A percentile compares a stretch with the other conserved stretches of the same genome.
Evolutionary conservation across 2,113 vertebrate species (phyloP).

Genomic region (Tachuris rubrigastra): DNA sequence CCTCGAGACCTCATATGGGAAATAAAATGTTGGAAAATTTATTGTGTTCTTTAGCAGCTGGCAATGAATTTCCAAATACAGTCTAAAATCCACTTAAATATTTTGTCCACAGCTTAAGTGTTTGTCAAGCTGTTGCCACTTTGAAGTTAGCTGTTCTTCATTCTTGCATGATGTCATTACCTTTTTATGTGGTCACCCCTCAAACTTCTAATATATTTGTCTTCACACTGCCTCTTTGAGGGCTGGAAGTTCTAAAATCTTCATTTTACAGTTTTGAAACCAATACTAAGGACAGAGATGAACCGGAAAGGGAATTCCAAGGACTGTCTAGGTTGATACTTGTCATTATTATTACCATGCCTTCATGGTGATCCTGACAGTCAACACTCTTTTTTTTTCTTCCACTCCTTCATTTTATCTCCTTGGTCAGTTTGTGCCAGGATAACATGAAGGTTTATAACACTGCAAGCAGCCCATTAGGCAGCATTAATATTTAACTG

Average conservation of each 20-base stretch:
- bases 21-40: constrained; percentile 48
- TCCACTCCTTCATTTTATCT: background rate
- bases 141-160: background rate
- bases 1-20: background rate
- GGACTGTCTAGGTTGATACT: background rate
- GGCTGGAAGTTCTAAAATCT: background rate
- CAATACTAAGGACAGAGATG: background rate
- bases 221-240: background rate
- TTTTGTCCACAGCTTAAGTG: background rate
- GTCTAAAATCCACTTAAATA: background rate
- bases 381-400: background rate
- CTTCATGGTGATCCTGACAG: background rate
- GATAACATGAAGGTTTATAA: background rate
- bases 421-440: background rate
- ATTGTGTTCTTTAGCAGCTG: constrained; percentile 22
- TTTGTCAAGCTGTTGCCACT: background rate
- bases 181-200: background rate
- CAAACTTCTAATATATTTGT: background rate
- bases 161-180: background rate
- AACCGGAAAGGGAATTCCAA: background rate
- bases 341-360: background rate
- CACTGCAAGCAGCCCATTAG: background rate
- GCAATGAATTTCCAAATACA: constrained; percentile 28
- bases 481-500: background rate
- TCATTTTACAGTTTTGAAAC: background rate